Conservation (phyloP, 1,140 invertebrate genomes). For the Lerema accius region DNA sequence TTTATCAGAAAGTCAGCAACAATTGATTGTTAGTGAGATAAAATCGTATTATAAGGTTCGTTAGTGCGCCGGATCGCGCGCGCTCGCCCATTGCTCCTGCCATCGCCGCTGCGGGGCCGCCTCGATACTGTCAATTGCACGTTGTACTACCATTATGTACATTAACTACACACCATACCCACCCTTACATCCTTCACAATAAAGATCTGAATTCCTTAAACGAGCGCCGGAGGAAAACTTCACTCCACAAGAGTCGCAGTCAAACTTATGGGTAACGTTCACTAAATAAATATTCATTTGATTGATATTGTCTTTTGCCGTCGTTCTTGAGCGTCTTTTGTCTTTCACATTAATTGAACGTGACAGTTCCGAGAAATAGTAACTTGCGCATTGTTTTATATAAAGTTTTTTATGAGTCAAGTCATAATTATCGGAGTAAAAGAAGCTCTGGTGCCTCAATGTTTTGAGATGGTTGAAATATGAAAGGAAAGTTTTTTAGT, state of each 20-base stretch:
- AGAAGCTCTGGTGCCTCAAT: too few species aligned
- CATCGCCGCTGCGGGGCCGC: constrained; percentile 42
- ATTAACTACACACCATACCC: constrained; percentile 22
- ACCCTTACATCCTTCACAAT: constrained; percentile 9
- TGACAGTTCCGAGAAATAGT: neutral
- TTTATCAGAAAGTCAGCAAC: neutral
- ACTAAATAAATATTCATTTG: constrained; percentile 50
- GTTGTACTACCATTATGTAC: constrained; percentile 37
- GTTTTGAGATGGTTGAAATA: too few species aligned
- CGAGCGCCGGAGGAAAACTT: constrained; percentile 37
- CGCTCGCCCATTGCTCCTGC: constrained; percentile 49
- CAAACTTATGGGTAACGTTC: constrained; percentile 37
- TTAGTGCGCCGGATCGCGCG: constrained; percentile 45
- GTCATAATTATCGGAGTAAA: too few species aligned
- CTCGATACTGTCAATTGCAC: constrained; percentile 58
- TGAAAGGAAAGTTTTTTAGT: too few species aligned
- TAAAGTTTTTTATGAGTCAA: too few species aligned
- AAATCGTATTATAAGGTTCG: constrained; percentile 6
- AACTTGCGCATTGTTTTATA: neutral
- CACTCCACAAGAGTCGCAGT: constrained; percentile 38
- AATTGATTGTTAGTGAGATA: neutral
- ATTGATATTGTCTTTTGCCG: constrained; percentile 39
- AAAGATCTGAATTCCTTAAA: constrained; percentile 26
- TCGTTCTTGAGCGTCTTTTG: constrained; percentile 20
- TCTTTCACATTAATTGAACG: constrained; percentile 6